Evolutionary conservation across 2,888 invertebrate species (phyloP).

Genomic region (Torymus aiolomorphi): DNA sequence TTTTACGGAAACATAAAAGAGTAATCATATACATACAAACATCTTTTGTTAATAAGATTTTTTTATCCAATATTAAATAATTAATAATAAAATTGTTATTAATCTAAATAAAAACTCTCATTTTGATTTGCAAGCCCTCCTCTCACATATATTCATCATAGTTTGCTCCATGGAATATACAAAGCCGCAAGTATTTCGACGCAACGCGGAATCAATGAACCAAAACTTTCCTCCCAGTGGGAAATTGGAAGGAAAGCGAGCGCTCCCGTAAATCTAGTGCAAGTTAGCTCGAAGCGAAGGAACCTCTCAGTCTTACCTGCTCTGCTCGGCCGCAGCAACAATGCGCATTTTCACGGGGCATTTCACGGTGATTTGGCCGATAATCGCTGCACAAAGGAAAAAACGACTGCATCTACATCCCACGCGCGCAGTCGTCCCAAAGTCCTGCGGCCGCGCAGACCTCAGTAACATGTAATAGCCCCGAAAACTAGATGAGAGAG

Average conservation of each 20-base stretch:
- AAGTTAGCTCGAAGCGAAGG: neutral
- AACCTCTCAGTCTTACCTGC: slow-evolving; percentile 39
- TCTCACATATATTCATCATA: too few relatives aligned
- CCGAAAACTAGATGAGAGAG: slow-evolving; percentile 10
- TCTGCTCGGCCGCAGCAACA: slow-evolving; percentile 12
- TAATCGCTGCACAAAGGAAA: slow-evolving; percentile 72
- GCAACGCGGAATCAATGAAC: too few relatives aligned
- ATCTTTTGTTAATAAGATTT: slow-evolving; percentile 41
- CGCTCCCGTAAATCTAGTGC: slow-evolving; percentile 1
- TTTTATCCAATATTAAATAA: slow-evolving; percentile 8
- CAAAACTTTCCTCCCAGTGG: too few relatives aligned
- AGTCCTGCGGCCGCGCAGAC: slow-evolving; percentile 58
- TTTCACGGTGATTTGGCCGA: slow-evolving; percentile 73
- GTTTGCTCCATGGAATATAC: too few relatives aligned
- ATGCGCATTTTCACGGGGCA: slow-evolving; percentile 55
- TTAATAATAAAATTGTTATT: slow-evolving; percentile 45
- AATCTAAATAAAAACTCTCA: neutral
- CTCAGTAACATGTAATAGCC: slow-evolving; percentile 65
- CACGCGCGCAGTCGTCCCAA: slow-evolving; percentile 59
- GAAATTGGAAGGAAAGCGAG: neutral
- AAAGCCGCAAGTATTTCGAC: too few relatives aligned
- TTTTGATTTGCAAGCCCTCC: too few relatives aligned
- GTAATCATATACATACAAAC: neutral
- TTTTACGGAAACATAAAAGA: too few relatives aligned
- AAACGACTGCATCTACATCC: slow-evolving; percentile 54